A percentile compares a stretch with the other conserved stretches of the same genome.
Conservation (phyloP, 1,140 invertebrate species). For the Theocolax elegans region DNA sequence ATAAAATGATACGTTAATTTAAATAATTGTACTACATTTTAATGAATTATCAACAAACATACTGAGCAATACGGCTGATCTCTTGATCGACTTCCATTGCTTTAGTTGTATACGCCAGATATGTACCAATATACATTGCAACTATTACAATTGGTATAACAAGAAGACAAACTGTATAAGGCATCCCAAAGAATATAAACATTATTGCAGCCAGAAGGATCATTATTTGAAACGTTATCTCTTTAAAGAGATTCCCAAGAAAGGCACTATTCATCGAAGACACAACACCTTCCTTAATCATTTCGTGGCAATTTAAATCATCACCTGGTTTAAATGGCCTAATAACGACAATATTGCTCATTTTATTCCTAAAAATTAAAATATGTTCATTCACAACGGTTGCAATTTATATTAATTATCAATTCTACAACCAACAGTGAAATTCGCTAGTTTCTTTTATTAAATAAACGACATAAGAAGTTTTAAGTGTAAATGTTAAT, state of each 20-base stretch:
- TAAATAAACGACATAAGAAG: too few species aligned
- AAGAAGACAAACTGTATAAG: constrained; percentile 63
- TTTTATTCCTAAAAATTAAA: too few species aligned
- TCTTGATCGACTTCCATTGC: constrained; percentile 63
- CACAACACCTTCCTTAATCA: constrained; percentile 64
- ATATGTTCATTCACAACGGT: too few species aligned
- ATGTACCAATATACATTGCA: constrained; percentile 64
- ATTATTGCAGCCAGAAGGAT: constrained; percentile 66
- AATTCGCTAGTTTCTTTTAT: too few species aligned
- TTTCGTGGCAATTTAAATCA: constrained; percentile 60
- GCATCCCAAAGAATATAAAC: constrained; percentile 70
- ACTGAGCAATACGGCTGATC: constrained; percentile 62
- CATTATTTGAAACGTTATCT: constrained; percentile 68
- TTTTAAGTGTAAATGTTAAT: too few species aligned
- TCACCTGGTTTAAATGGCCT: constrained; percentile 65
- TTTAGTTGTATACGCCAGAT: constrained; percentile 61
- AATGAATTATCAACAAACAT: constrained; percentile 15
- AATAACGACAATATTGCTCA: constrained; percentile 63
- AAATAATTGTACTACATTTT: background rate
- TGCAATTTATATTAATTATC: too few species aligned
- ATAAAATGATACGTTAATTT: background rate
- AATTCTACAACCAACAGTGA: too few species aligned
- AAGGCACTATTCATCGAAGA: constrained; percentile 64
- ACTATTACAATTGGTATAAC: constrained; percentile 65
- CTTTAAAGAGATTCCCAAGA: constrained; percentile 62